phyloP scores from a whole-genome alignment of 64 coral and sea anemone species.

The Anthopleura sola region DNA sequence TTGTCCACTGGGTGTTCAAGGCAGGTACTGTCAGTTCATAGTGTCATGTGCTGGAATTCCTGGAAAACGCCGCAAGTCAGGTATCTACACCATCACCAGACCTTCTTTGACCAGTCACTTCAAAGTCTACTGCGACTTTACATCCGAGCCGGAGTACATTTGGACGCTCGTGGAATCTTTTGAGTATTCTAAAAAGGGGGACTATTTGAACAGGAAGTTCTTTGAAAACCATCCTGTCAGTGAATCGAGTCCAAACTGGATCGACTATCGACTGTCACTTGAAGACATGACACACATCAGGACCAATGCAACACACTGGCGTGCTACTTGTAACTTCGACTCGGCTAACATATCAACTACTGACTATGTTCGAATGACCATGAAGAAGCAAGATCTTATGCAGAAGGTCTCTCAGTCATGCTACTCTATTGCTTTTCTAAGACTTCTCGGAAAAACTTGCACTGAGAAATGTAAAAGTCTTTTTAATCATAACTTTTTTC shows the following conservation, averaged over 20 bases:
- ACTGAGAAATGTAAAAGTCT: not conserved
- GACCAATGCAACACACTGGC: constrained; percentile 35
- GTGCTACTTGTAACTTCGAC: not conserved
- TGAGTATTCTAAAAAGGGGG: not conserved
- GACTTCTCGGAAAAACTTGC: not conserved
- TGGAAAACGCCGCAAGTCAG: not conserved
- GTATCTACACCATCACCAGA: not conserved
- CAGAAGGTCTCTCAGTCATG: not conserved
- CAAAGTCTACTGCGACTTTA: constrained; percentile 46
- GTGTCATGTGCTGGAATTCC: not conserved
- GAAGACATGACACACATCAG: constrained; percentile 27
- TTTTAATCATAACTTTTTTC: not conserved
- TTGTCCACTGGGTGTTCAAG: constrained; percentile 15
- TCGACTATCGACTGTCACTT: constrained; percentile 23
- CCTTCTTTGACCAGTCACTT: not conserved
- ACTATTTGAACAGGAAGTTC: not conserved
- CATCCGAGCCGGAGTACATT: not conserved
- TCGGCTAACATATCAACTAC: not conserved
- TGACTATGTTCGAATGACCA: not conserved
- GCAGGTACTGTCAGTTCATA: constrained; percentile 38
- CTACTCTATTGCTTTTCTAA: not conserved
- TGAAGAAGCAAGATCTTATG: not conserved
- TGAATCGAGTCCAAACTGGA: constrained; percentile 32
- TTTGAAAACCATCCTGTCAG: constrained; percentile 13
- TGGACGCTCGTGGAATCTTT: constrained; percentile 77